A percentile compares a stretch with the other conserved stretches of the same genome.
phyloP scores from a whole-genome alignment of 1,140 invertebrate species.

The Drosophila santomea region DNA sequence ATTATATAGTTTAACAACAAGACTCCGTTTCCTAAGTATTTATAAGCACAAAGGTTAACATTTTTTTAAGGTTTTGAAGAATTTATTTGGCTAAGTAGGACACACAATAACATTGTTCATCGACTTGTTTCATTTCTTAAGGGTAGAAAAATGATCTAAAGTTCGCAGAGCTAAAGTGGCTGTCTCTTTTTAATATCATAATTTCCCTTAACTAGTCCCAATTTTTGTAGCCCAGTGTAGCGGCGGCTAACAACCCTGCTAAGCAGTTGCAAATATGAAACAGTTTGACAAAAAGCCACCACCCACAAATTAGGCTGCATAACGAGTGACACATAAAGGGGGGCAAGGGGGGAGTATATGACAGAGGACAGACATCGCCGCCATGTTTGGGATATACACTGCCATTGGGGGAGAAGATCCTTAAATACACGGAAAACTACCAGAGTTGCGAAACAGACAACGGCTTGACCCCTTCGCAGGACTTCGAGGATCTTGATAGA shows the following conservation, averaged over 20 bases:
- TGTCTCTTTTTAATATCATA: too few relatives aligned
- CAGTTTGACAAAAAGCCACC: constrained; percentile 80
- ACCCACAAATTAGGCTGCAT: constrained; percentile 79
- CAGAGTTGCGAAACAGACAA: constrained; percentile 11
- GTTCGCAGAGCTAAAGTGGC: too few relatives aligned
- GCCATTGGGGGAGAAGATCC: neutral
- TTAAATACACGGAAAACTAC: constrained; percentile 1
- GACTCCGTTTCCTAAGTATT: too few relatives aligned
- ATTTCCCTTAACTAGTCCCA: neutral
- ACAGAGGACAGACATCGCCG: constrained; percentile 42
- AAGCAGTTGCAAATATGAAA: constrained; percentile 65
- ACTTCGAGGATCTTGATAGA: neutral
- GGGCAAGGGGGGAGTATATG: constrained; percentile 13
- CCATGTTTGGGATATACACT: constrained; percentile 24
- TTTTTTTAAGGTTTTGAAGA: too few relatives aligned
- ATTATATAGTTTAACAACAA: too few relatives aligned
- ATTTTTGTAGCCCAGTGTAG: constrained; percentile 50
- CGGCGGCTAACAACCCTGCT: constrained; percentile 49
- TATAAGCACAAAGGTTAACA: too few relatives aligned
- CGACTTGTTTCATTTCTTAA: too few relatives aligned
- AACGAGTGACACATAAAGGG: constrained; percentile 27
- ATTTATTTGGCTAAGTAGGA: too few relatives aligned
- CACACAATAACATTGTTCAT: too few relatives aligned
- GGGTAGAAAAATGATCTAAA: too few relatives aligned
- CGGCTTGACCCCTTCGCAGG: constrained; percentile 68